These are phyloP conservation scores for Dreissena rostriformis DNA, from an alignment of 1,140 invertebrate genomes.

Conservation along the genomic window DNA sequence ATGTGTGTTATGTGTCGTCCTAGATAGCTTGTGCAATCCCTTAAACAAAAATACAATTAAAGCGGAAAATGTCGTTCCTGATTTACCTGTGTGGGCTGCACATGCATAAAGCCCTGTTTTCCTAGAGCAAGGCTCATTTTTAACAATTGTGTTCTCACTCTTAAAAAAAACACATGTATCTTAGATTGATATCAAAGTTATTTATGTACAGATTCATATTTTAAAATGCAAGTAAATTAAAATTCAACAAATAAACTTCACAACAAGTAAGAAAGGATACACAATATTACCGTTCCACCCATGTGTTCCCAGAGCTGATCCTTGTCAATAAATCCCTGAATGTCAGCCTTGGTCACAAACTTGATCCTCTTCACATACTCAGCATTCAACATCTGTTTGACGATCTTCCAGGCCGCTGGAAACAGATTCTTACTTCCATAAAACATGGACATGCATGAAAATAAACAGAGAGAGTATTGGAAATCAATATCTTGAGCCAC, in stretches of 20 bases:
- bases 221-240: not conserved
- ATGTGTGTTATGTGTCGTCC: too few species aligned
- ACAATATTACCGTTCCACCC: slow-evolving; percentile 88
- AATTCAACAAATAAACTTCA: not conserved
- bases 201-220: not conserved
- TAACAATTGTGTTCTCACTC: not conserved
- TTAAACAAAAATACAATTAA: too few species aligned
- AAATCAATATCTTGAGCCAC: not conserved
- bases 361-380: slow-evolving; percentile 95
- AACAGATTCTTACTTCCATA: slow-evolving; percentile 48
- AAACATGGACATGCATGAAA: slow-evolving; percentile 55
- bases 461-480: slow-evolving; percentile 44
- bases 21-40: too few species aligned
- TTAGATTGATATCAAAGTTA: not conserved
- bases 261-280: slow-evolving; percentile 7
- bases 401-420: slow-evolving; percentile 94
- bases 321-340: slow-evolving; percentile 89
- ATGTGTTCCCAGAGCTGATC: slow-evolving; percentile 89
- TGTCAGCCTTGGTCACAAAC: slow-evolving; percentile 89
- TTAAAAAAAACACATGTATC: not conserved
- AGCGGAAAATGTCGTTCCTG: too few species aligned
- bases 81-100: too few species aligned
- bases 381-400: slow-evolving; percentile 93
- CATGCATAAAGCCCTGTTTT: too few species aligned
- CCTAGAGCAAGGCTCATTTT: too few species aligned